These are phyloP conservation scores for Lathronympha strigana DNA, from an alignment of 2,888 invertebrate genomes.

Conservation along the genomic window DNA sequence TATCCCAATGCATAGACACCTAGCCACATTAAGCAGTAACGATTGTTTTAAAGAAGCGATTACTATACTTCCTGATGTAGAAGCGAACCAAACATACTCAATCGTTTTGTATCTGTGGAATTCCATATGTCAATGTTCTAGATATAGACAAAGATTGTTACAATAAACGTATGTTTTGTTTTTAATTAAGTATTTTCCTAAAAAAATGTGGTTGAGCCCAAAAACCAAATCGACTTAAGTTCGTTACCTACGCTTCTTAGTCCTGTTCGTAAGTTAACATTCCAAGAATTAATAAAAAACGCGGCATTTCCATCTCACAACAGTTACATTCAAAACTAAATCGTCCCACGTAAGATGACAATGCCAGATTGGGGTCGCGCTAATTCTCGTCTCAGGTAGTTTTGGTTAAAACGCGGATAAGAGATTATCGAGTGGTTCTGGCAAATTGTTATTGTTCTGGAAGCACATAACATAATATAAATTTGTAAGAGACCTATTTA, in stretches of 20 bases:
- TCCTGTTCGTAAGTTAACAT: not conserved
- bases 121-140: no score
- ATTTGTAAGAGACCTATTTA: slow-evolving; percentile 10
- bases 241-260: not conserved
- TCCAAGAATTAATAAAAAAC: slow-evolving; percentile 27
- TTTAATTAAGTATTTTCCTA: not conserved
- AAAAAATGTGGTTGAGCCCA: not conserved
- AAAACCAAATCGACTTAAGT: not conserved
- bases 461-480: not conserved
- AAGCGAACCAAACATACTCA: no score
- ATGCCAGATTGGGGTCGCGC: slow-evolving; percentile 40
- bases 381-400: slow-evolving; percentile 37
- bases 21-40: not conserved
- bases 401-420: slow-evolving; percentile 21
- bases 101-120: no score
- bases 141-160: no score
- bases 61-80: no score
- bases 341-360: slow-evolving; percentile 35
- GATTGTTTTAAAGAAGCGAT: not conserved
- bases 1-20: not conserved
- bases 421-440: slow-evolving; percentile 9
- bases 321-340: slow-evolving; percentile 28
- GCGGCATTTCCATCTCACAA: slow-evolving; percentile 6
- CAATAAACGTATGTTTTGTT: no score
- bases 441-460: slow-evolving; percentile 3